phyloP scores from a whole-genome alignment of 2,888 invertebrate species.

The Epicampocera succincta region DNA sequence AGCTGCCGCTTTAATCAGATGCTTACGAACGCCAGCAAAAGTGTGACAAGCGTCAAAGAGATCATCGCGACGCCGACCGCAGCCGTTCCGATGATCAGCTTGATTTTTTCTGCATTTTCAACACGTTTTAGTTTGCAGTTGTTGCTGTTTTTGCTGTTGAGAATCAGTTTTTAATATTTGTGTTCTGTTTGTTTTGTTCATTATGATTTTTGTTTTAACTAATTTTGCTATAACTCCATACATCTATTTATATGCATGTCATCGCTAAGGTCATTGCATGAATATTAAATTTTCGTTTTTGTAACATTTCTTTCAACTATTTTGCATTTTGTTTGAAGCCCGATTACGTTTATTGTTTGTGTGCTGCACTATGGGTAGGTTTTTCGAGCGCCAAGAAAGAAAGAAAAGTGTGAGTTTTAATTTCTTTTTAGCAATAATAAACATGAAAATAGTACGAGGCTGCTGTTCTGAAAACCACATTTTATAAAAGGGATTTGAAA shows the following conservation, averaged over 20 bases:
- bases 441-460: too few relatives aligned
- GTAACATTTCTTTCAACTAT: constrained; percentile 43
- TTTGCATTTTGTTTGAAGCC: constrained; percentile 9
- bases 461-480: too few relatives aligned
- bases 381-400: too few relatives aligned
- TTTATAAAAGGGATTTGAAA: too few relatives aligned
- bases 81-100: neutral
- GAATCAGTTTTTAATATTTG: constrained; percentile 24
- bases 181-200: constrained; percentile 14
- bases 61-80: neutral
- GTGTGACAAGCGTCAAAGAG: constrained; percentile 16
- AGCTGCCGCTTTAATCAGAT: constrained; percentile 46
- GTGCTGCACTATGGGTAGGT: neutral
- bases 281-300: constrained; percentile 41
- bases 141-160: constrained; percentile 27
- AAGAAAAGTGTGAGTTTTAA: too few relatives aligned
- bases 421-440: too few relatives aligned
- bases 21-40: constrained; percentile 28
- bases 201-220: neutral
- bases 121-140: constrained; percentile 30
- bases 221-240: constrained; percentile 28
- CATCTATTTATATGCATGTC: constrained; percentile 48
- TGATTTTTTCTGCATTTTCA: constrained; percentile 15
- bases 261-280: constrained; percentile 61
- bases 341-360: constrained; percentile 46